Percentiles rank a stretch among this genome's conserved stretches.
Conservation (phyloP, 2,888 invertebrate genomes). For the Hirtodrosophila trivittata region DNA sequence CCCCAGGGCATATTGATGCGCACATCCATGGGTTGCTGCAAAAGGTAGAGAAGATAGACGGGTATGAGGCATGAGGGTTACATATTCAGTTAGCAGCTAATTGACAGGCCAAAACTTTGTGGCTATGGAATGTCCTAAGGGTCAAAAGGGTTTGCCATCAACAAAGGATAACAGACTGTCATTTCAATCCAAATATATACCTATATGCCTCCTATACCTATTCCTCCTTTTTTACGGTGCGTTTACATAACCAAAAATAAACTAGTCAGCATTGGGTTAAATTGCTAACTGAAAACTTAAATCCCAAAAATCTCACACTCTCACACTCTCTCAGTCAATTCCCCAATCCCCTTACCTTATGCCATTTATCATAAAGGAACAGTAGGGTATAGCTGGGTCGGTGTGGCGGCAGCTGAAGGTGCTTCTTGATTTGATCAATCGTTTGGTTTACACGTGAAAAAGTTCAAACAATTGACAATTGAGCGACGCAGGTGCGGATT, state of each 20-base stretch:
- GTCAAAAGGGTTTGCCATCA: conserved; percentile 15
- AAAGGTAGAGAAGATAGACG: conserved; percentile 16
- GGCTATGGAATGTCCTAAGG: conserved; percentile 36
- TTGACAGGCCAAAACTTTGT: conserved; percentile 55
- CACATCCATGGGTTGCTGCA: conserved; percentile 85
- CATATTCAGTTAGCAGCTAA: conserved; percentile 52
- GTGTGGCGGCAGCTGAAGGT: not conserved
- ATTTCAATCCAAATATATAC: conserved; percentile 4
- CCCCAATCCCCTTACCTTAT: no score
- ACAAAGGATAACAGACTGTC: conserved; percentile 15
- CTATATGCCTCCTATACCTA: not conserved
- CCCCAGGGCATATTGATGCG: conserved; percentile 89
- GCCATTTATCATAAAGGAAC: no score
- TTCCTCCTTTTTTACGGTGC: no score
- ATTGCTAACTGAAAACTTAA: no score
- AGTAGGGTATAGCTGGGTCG: conserved; percentile 24
- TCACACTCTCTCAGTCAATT: no score
- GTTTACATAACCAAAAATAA: no score
- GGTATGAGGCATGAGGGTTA: not conserved
- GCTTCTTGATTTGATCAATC: conserved; percentile 63
- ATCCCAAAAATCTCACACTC: no score
- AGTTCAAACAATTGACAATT: conserved; percentile 60
- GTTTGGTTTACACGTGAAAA: conserved; percentile 56
- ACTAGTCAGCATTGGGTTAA: no score
- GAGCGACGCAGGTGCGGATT: conserved; percentile 57